Evolutionary conservation across 2,797 vertebrate species (phyloP).

Genomic region (Alfaro cultratus): DNA sequence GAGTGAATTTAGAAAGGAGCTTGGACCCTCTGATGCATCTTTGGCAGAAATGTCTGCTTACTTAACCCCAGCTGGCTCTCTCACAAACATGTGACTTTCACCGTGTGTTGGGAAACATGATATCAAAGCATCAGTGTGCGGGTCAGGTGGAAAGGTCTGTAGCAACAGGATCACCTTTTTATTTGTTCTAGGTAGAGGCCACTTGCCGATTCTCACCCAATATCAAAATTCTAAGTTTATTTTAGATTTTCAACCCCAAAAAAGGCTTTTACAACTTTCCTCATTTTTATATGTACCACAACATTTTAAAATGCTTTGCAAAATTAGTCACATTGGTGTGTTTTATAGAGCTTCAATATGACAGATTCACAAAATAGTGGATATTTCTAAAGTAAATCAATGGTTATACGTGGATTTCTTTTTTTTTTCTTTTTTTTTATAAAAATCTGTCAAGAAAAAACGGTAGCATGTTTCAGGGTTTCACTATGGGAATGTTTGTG

Average conservation of each 20-base stretch:
- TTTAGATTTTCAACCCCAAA: constrained; percentile 4
- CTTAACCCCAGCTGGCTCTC: constrained; percentile 40
- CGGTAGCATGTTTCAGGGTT: too few species aligned
- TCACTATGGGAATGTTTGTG: background rate
- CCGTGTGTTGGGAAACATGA: constrained; percentile 46
- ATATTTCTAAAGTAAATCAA: background rate
- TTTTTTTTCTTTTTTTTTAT: background rate
- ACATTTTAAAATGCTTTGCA: background rate
- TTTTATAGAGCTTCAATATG: background rate
- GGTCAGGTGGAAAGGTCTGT: constrained; percentile 8
- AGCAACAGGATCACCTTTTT: constrained; percentile 10
- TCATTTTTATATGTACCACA: background rate
- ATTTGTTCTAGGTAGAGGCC: constrained; percentile 4
- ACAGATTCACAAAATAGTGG: background rate
- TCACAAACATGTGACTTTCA: constrained; percentile 53
- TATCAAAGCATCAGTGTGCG: constrained; percentile 38
- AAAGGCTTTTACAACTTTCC: background rate
- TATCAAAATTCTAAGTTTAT: background rate
- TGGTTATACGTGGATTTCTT: background rate
- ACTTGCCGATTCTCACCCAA: background rate
- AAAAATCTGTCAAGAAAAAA: background rate
- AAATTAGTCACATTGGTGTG: background rate
- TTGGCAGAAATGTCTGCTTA: constrained; percentile 45
- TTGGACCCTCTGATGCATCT: constrained; percentile 24
- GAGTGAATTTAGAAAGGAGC: constrained; percentile 10